Evolutionary conservation across 2,797 vertebrate species (phyloP).

Genomic region (Argentina silus): DNA sequence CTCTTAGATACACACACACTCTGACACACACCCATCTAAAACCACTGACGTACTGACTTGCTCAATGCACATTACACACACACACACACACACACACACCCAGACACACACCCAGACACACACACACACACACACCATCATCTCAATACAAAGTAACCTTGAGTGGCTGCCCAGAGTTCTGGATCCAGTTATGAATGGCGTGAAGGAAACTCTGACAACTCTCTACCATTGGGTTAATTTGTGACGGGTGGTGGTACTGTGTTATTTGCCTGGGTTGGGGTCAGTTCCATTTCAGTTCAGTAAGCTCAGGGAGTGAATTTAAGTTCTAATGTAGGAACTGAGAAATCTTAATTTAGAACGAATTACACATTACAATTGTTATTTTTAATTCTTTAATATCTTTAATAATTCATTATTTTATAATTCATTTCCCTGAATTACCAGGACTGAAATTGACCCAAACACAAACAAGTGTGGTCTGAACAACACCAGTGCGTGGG

Average conservation of each 20-base stretch:
- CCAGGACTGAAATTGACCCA: no score
- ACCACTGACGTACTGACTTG: slow-evolving; percentile 23
- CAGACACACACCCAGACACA: background rate
- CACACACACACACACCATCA: slow-evolving; percentile 4
- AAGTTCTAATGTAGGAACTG: no score
- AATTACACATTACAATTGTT: no score
- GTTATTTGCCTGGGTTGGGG: background rate
- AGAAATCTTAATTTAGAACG: no score
- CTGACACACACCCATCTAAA: slow-evolving; percentile 31
- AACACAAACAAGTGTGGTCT: background rate
- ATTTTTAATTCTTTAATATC: no score
- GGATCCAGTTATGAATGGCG: background rate
- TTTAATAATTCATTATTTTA: no score
- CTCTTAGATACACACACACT: background rate
- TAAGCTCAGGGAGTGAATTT: no score
- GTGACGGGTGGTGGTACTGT: background rate
- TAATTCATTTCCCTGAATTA: no score
- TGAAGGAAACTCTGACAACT: background rate
- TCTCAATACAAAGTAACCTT: slow-evolving; percentile 9
- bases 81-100: slow-evolving; percentile 24
- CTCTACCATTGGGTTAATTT: background rate
- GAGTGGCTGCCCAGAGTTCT: background rate
- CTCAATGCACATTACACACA: background rate
- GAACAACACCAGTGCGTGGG: slow-evolving; percentile 41
- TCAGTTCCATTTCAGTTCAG: no score